Percentiles rank a stretch among this genome's conserved stretches.
These are phyloP conservation scores for Cheirogaleus major DNA, from an alignment of 2,797 vertebrate species.

Conservation along the genomic window DNA sequence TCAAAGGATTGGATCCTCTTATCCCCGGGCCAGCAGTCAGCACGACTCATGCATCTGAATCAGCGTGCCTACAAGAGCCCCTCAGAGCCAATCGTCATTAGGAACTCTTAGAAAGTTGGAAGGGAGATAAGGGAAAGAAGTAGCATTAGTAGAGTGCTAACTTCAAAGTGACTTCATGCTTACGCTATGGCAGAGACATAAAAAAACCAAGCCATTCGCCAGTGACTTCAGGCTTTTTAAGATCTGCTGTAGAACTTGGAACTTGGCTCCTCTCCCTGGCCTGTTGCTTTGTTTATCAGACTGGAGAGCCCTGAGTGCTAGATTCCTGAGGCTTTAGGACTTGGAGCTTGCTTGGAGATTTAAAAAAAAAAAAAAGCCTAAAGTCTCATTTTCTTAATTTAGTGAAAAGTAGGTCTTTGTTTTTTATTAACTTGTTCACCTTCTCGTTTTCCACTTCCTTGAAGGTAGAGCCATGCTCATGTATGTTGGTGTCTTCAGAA, in stretches of 20 bases:
- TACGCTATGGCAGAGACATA: not conserved
- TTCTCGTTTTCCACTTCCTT: not conserved
- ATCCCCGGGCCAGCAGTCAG: not conserved
- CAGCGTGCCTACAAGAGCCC: not conserved
- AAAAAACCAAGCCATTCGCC: not conserved
- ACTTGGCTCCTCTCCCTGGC: not conserved
- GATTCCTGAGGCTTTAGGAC: not conserved
- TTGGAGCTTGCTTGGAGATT: not conserved
- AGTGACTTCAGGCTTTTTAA: not conserved
- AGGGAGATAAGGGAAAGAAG: not conserved
- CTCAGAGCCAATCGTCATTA: not conserved
- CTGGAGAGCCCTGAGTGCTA: not conserved
- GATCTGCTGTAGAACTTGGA: not conserved
- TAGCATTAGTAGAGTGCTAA: not conserved
- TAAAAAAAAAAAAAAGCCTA: not conserved
- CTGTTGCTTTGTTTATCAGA: not conserved
- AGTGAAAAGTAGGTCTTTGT: not conserved
- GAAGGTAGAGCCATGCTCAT: not conserved
- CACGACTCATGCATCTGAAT: not conserved
- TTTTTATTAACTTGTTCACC: not conserved
- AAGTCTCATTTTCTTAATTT: slow-evolving; percentile 20
- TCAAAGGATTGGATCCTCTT: not conserved
- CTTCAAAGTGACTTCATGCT: not conserved
- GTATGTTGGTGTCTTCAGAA: not conserved
- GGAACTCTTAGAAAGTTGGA: not conserved